Percentiles rank a stretch among this genome's conserved stretches.
These are phyloP conservation scores for Seladonia tumulorum DNA, from an alignment of 2,888 invertebrate species.

Conservation along the genomic window DNA sequence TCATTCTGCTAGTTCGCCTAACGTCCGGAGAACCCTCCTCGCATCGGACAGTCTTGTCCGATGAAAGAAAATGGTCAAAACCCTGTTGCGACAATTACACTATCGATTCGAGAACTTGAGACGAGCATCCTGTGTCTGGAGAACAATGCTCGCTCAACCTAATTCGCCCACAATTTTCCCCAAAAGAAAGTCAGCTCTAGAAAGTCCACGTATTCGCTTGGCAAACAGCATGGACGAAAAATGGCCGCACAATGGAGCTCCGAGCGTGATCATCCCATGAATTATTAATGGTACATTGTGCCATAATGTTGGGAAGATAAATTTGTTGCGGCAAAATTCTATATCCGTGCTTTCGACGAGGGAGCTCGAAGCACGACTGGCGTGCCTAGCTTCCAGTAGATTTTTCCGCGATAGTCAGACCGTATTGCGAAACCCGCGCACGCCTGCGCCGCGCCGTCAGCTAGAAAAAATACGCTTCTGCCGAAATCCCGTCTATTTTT, in stretches of 20 bases:
- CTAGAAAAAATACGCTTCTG: neutral
- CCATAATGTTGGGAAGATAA: neutral
- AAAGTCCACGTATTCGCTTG: neutral
- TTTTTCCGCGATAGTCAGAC: conserved; percentile 2
- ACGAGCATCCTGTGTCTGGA: neutral
- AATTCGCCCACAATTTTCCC: neutral
- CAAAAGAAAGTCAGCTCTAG: neutral
- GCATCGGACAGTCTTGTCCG: neutral
- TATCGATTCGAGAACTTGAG: too few relatives aligned
- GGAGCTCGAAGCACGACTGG: neutral
- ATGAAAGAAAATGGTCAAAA: neutral
- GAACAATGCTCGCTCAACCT: neutral
- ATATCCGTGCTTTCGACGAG: too few relatives aligned
- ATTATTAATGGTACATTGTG: neutral
- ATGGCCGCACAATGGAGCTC: neutral
- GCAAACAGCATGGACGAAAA: neutral
- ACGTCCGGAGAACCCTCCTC: neutral
- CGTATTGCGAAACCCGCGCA: neutral
- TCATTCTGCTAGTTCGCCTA: neutral
- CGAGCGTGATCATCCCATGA: neutral
- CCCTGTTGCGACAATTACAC: neutral
- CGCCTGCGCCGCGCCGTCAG: neutral
- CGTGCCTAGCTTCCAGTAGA: neutral
- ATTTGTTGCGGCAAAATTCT: too few relatives aligned
- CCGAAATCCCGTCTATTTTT: conserved; percentile 5